These are phyloP conservation scores for Xestia rhomboidea DNA, from an alignment of 2,888 invertebrate species.

Conservation along the genomic window DNA sequence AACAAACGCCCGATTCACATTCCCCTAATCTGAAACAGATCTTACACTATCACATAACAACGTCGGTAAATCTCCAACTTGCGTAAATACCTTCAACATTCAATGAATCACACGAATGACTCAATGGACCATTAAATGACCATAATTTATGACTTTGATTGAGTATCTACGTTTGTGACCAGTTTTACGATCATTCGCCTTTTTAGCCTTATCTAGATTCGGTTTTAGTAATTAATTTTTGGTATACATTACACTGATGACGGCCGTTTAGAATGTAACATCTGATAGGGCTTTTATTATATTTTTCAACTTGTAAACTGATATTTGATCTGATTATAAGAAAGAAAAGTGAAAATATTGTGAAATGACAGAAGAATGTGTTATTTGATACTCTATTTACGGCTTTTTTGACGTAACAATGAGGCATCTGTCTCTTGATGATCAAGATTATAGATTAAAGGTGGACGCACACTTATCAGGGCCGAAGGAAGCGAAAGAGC, in stretches of 20 bases:
- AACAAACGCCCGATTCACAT: slow-evolving; percentile 17
- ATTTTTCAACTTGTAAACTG: slow-evolving; percentile 43
- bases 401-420: slow-evolving; percentile 17
- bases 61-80: slow-evolving; percentile 47
- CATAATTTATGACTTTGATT: slow-evolving; percentile 79
- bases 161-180: slow-evolving; percentile 72
- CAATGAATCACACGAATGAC: slow-evolving; percentile 67
- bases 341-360: slow-evolving; percentile 33
- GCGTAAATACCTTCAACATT: slow-evolving; percentile 56
- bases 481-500: too few species aligned
- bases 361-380: slow-evolving; percentile 23
- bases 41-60: slow-evolving; percentile 50
- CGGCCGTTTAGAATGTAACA: slow-evolving; percentile 39
- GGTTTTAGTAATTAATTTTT: slow-evolving; percentile 70
- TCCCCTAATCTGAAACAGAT: slow-evolving; percentile 33
- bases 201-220: slow-evolving; percentile 72
- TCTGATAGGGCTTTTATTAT: slow-evolving; percentile 41
- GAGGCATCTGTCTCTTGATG: neutral
- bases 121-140: slow-evolving; percentile 73
- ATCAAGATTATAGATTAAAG: neutral
- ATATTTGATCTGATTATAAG: slow-evolving; percentile 49
- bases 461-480: too few species aligned
- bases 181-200: slow-evolving; percentile 74
- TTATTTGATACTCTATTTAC: slow-evolving; percentile 27
- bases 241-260: slow-evolving; percentile 61